Conservation (phyloP, 2,113 vertebrate genomes). For the Notiomystis cincta region DNA sequence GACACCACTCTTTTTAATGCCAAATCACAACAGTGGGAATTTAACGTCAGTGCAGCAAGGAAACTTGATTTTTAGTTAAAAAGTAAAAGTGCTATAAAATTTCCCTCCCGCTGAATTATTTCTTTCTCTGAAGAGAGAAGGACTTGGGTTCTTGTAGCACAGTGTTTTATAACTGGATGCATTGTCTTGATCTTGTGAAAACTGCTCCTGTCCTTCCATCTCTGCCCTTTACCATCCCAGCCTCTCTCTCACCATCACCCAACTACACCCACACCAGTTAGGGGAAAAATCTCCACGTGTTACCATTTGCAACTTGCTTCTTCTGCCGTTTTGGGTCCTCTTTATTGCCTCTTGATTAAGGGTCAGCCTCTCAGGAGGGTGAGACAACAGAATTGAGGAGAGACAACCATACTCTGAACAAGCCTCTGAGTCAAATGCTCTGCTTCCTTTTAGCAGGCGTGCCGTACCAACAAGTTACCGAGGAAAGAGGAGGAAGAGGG, state of each 20-base stretch:
- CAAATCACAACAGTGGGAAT: neutral
- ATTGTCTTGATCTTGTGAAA: constrained; percentile 33
- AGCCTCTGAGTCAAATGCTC: neutral
- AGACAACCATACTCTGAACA: neutral
- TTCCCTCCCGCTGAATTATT: neutral
- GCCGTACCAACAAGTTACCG: neutral
- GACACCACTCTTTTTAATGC: neutral
- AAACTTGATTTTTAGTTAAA: neutral
- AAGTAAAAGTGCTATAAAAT: neutral
- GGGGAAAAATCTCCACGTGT: neutral
- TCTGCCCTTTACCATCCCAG: constrained; percentile 7
- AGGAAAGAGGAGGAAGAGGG: neutral
- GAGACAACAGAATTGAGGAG: neutral
- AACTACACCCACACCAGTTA: neutral
- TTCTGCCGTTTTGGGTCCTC: neutral
- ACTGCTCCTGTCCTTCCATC: neutral
- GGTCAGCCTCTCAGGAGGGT: neutral
- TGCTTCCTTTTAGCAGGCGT: neutral
- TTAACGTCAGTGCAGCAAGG: neutral
- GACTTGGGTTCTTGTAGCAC: neutral
- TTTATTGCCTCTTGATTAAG: neutral
- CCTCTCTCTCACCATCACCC: neutral
- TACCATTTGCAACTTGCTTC: neutral
- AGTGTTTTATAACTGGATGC: neutral
- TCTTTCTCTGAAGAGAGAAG: neutral